phyloP scores from a whole-genome alignment of 2,888 invertebrate genomes.

The Pediacus dermestoides region DNA sequence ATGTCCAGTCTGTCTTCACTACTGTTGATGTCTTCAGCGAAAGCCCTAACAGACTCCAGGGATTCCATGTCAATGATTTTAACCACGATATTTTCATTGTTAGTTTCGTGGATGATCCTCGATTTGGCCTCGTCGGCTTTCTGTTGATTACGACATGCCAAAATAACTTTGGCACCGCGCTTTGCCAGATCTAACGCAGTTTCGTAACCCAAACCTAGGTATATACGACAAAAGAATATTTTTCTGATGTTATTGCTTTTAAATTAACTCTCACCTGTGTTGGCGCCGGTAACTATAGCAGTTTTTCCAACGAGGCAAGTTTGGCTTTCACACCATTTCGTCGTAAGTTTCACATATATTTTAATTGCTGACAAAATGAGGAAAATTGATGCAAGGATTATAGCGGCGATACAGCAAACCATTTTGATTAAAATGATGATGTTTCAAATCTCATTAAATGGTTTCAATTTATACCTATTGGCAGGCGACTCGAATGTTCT shows the following conservation, averaged over 20 bases:
- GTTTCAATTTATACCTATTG: no score
- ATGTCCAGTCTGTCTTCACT: conserved; percentile 58
- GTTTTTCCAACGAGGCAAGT: conserved; percentile 41
- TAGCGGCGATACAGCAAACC: no score
- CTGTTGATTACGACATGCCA: conserved; percentile 51
- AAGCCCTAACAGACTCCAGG: conserved; percentile 55
- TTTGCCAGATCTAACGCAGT: conserved; percentile 49
- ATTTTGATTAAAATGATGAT: no score
- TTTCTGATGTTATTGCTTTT: not conserved
- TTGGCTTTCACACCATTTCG: conserved; percentile 39
- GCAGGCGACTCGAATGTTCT: no score
- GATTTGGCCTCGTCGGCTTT: conserved; percentile 31
- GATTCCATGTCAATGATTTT: conserved; percentile 55
- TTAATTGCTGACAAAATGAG: no score
- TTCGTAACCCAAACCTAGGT: conserved; percentile 49
- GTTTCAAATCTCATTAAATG: no score
- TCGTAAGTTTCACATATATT: no score
- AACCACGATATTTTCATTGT: conserved; percentile 41
- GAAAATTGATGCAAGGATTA: no score
- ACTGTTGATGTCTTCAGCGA: conserved; percentile 57
- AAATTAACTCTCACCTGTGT: conserved; percentile 28
- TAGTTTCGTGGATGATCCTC: conserved; percentile 39
- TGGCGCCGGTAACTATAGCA: conserved; percentile 45
- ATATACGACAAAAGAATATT: no score
- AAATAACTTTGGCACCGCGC: conserved; percentile 53